Percentiles rank a stretch among this genome's conserved stretches.
Evolutionary conservation across 2,797 vertebrate species (phyloP).

Genomic region (Decapterus maruadsi): DNA sequence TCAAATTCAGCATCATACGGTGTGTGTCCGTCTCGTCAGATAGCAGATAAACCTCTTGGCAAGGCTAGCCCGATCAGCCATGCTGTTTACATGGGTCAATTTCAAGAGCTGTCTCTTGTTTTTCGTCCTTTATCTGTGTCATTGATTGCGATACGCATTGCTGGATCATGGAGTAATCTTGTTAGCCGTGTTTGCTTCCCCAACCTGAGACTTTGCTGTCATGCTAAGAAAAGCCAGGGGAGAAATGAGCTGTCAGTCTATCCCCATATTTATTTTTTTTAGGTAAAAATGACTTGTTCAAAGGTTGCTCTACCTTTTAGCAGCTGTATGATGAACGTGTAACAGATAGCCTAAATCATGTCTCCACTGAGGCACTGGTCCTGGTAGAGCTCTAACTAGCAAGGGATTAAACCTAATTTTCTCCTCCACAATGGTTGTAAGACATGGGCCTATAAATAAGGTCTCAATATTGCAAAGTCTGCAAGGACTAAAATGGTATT

Average conservation of each 20-base stretch:
- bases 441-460: too few relatives aligned
- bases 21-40: background rate
- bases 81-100: constrained; percentile 34
- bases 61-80: constrained; percentile 13
- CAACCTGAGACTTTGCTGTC: constrained; percentile 2
- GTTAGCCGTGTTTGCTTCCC: background rate
- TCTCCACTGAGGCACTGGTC: background rate
- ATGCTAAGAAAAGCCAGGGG: background rate
- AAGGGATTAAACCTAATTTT: background rate
- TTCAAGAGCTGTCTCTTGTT: background rate
- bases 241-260: background rate
- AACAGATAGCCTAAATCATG: background rate
- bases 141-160: background rate
- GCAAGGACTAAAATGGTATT: background rate
- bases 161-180: constrained; percentile 3
- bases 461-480: background rate
- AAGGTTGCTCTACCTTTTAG: background rate
- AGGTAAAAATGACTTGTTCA: background rate
- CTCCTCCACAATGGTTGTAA: background rate
- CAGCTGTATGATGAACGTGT: background rate
- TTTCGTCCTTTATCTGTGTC: constrained; percentile 1
- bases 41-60: background rate
- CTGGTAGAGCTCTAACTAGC: background rate
- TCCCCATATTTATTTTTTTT: background rate
- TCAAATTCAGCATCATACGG: constrained; percentile 24